phyloP scores from a whole-genome alignment of 2,888 invertebrate genomes.

The Hoplodrina ambigua region DNA sequence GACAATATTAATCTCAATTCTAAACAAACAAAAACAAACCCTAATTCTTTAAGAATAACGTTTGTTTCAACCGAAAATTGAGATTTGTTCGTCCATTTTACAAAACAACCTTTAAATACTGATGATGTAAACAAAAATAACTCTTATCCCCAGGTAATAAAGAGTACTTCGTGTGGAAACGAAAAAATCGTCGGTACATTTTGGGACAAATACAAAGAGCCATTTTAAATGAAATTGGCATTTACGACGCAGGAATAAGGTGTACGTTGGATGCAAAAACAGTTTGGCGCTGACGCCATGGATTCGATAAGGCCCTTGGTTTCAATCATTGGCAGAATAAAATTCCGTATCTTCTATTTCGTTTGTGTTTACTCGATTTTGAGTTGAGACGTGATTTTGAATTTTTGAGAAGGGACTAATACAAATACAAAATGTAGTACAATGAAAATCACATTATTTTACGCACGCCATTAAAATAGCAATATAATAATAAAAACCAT shows the following conservation, averaged over 20 bases:
- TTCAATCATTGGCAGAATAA: constrained; percentile 80
- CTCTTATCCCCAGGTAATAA: constrained; percentile 63
- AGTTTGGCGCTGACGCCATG: constrained; percentile 59
- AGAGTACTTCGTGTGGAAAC: constrained; percentile 44
- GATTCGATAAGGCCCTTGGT: constrained; percentile 75
- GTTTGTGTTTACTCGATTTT: constrained; percentile 73
- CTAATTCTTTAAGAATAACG: constrained; percentile 66
- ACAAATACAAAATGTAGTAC: not conserved
- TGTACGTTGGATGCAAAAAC: constrained; percentile 38
- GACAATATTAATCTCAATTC: constrained; percentile 64
- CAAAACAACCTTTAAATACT: constrained; percentile 62
- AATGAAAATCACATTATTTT: constrained; percentile 15
- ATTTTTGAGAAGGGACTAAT: constrained; percentile 14
- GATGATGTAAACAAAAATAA: constrained; percentile 63
- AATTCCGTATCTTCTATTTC: constrained; percentile 75
- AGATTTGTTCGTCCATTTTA: constrained; percentile 69
- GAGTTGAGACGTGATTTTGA: constrained; percentile 57
- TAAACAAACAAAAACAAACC: constrained; percentile 65
- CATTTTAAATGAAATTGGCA: constrained; percentile 30
- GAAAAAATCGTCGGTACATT: constrained; percentile 53
- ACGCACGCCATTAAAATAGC: not conserved
- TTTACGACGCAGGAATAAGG: constrained; percentile 38
- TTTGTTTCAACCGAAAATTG: constrained; percentile 64
- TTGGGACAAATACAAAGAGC: constrained; percentile 26
- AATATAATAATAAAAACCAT: constrained; percentile 12